These are phyloP conservation scores for Chondrilla cf. caribensis DNA, from an alignment of 37 sponge, comb jelly and placozoan species.

Conservation along the genomic window DNA sequence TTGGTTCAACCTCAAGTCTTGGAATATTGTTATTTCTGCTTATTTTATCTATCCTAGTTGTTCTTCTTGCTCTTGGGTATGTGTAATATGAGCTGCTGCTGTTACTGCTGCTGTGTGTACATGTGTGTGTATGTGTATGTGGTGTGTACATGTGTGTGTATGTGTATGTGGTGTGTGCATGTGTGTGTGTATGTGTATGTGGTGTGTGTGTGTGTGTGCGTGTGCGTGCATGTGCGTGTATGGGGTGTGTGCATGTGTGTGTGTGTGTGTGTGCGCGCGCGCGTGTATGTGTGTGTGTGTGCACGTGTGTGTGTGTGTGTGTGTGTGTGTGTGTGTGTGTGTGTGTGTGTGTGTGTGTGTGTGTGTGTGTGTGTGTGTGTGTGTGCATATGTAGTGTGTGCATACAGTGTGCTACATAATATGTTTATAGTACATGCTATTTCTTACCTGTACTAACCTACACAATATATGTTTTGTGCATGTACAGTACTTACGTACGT, in stretches of 20 bases:
- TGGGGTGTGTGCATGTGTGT: constrained; percentile 22
- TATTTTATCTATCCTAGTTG: too few relatives aligned
- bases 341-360: too few relatives aligned
- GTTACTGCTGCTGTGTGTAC: background rate
- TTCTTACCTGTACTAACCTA: too few relatives aligned
- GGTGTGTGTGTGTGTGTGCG: constrained; percentile 25
- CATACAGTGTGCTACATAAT: too few relatives aligned
- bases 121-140: background rate
- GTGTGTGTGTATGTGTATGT: constrained; percentile 25
- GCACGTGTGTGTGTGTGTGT: constrained; percentile 18
- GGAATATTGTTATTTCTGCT: too few relatives aligned
- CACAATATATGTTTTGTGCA: too few relatives aligned
- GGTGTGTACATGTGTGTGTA: constrained; percentile 14
- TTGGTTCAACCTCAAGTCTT: too few relatives aligned
- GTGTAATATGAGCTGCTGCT: too few relatives aligned
- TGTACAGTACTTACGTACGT: background rate
- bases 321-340: too few relatives aligned
- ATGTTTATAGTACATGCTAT: too few relatives aligned
- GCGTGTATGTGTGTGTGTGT: constrained; percentile 13
- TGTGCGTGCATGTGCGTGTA: constrained; percentile 18
- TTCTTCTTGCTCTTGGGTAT: too few relatives aligned
- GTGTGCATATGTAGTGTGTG: background rate
- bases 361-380: constrained; percentile 26
- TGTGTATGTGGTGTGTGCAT: constrained; percentile 22
- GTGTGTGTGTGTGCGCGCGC: constrained; percentile 16